These are phyloP conservation scores for Corydoras maculifer DNA, from an alignment of 2,113 vertebrate genomes.

Conservation along the genomic window DNA sequence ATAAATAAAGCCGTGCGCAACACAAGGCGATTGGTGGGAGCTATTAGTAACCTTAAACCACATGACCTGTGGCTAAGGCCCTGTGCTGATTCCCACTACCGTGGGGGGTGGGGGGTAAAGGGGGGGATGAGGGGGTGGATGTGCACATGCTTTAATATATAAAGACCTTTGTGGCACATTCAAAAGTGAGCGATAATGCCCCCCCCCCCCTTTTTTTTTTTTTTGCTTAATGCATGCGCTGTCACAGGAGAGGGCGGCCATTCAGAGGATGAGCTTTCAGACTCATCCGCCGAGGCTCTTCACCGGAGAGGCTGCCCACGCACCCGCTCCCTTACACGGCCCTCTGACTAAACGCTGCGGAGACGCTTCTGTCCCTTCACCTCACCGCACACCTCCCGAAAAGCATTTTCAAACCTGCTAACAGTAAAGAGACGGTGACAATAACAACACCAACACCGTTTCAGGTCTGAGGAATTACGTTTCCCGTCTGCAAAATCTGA, in stretches of 20 bases:
- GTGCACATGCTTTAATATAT: conserved; percentile 49
- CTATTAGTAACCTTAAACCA: conserved; percentile 74
- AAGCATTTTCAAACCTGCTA: no score
- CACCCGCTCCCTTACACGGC: conserved; percentile 14
- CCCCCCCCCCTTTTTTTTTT: conserved; percentile 33
- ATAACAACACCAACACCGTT: no score
- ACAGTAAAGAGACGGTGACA: no score
- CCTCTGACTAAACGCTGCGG: conserved; percentile 12
- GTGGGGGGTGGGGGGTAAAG: conserved; percentile 30
- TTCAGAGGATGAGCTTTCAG: conserved; percentile 39
- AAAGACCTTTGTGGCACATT: conserved; percentile 57
- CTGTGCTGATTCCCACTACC: conserved; percentile 67
- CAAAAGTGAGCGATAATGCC: conserved; percentile 43
- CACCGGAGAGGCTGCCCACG: conserved; percentile 33
- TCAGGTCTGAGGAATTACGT: no score
- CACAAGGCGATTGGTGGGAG: conserved; percentile 55
- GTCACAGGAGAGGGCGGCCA: conserved; percentile 38
- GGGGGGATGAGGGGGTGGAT: conserved; percentile 3
- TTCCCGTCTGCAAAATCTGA: no score
- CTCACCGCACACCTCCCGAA: no score
- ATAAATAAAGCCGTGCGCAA: conserved; percentile 2
- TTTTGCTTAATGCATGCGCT: conserved; percentile 51
- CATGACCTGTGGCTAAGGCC: conserved; percentile 69
- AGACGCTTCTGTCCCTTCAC: no score
- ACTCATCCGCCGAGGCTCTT: conserved; percentile 45